Base-by-base conservation (phyloP, 2,113 vertebrate species). In the Zosterops japonicus region DNA sequence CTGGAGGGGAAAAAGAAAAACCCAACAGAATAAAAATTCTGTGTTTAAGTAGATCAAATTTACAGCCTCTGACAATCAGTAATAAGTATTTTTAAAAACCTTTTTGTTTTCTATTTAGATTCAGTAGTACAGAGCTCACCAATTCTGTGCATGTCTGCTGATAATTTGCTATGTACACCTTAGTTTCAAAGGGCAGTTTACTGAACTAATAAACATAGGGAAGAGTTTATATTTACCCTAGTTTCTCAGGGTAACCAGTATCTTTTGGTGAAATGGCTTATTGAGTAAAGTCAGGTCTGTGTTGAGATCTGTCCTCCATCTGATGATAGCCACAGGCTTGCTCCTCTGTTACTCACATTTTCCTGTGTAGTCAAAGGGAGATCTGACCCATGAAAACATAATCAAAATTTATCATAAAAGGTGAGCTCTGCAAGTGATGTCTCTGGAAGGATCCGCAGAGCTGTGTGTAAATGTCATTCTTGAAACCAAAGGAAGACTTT, bases 11-110 rank as follows among this genome's bases (percentile, higher is more conserved):
- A 28, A 22, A 46, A 33, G 53, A 17, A 14, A 36, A 29, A 3
- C 4, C 15, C 18, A 33, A 39, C 21, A 29, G 67, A 93, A 74
- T n/a, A 70, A 78, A 87, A 84, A 44, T 79, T 47, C 28, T 23
- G 4, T 36, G 14, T 63, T 18, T 52, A 20, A 29, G 28, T 49
- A 76, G 57, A 52, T 90, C 49, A 83, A 82, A 76, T 57, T 93
- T 88, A 69, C 18, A 80, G 55, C 46, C 27, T 77, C 63, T 83
- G 55, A 80, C 71, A 63, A 60, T 69, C 63, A 69, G 46, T 80
- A 71, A 65, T 91, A 82, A 92, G 79, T 87, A 82, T 69, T 94
- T 94, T 93, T 93, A 82, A 93, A 46, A 72, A 69, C 31, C 11
- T 5, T 89, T 89, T 95, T 68, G 44, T 94, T 87, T 36, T 84